These are phyloP conservation scores for Pseudochirops cupreus DNA, from an alignment of 2,797 vertebrate species.

Conservation along the genomic window DNA sequence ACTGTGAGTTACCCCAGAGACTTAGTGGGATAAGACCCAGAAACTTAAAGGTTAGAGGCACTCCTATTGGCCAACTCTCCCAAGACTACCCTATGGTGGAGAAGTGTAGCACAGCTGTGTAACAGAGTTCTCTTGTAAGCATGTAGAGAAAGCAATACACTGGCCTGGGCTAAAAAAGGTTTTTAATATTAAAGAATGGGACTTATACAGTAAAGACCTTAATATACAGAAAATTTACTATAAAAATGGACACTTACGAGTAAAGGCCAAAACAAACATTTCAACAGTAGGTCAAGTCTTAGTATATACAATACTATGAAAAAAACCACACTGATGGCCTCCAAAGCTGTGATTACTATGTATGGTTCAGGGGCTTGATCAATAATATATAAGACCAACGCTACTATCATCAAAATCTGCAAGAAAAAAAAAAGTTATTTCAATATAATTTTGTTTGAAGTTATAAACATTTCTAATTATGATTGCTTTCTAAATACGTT, in stretches of 20 bases:
- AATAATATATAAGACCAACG: constrained; percentile 84
- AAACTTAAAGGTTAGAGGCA: not conserved
- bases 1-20: not conserved
- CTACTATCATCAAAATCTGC: constrained; percentile 83
- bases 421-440: constrained; percentile 35
- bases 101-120: not conserved
- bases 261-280: constrained; percentile 90
- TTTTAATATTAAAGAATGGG: not conserved
- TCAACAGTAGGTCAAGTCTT: constrained; percentile 86
- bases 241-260: constrained; percentile 86
- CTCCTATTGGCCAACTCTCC: not conserved
- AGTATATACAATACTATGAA: constrained; percentile 88
- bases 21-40: not conserved
- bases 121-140: not conserved
- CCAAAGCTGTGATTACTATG: constrained; percentile 85
- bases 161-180: constrained; percentile 9
- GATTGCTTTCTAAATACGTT: not conserved
- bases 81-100: not conserved
- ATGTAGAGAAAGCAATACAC: not conserved
- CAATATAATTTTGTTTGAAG: constrained; percentile 19
- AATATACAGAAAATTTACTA: constrained; percentile 38
- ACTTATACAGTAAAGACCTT: constrained; percentile 31
- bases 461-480: constrained; percentile 31
- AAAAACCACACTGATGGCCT: constrained; percentile 82
- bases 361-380: constrained; percentile 77